These are phyloP conservation scores for Temnothorax unifasciatus DNA, from an alignment of 2,888 invertebrate genomes.

Conservation along the genomic window DNA sequence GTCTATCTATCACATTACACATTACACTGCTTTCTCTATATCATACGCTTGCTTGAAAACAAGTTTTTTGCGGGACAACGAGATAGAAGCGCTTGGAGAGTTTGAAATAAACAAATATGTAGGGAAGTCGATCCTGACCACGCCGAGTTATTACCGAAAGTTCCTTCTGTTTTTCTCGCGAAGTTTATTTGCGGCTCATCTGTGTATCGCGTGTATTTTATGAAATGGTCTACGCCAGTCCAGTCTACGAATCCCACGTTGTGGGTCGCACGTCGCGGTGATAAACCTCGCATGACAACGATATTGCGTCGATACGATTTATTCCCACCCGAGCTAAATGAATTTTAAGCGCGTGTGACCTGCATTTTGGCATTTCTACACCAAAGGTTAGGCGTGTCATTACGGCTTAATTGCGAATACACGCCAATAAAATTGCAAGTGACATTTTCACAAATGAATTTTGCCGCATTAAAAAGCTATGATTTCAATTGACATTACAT, in stretches of 20 bases:
- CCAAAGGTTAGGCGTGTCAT: neutral
- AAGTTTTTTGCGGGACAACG: constrained; percentile 25
- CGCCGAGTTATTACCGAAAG: constrained; percentile 28
- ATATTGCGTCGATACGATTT: constrained; percentile 3
- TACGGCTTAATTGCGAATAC: neutral
- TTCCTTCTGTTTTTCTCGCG: neutral
- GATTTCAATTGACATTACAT: neutral
- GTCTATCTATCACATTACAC: constrained; percentile 26
- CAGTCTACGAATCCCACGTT: too few species aligned
- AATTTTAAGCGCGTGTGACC: neutral
- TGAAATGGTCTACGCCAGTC: neutral
- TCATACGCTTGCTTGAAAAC: constrained; percentile 7
- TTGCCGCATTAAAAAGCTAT: neutral
- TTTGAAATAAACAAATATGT: constrained; percentile 35
- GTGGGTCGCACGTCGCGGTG: neutral
- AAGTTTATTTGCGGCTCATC: neutral
- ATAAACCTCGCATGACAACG: neutral
- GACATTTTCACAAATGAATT: neutral
- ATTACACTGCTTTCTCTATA: neutral
- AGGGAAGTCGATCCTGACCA: constrained; percentile 21
- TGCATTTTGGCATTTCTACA: constrained; percentile 15
- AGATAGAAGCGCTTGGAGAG: constrained; percentile 1
- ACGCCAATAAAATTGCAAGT: neutral
- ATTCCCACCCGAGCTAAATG: constrained; percentile 12
- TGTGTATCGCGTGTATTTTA: constrained; percentile 4